phyloP scores from a whole-genome alignment of 2,113 vertebrate species.

The western clawed frog (Xenopus tropicalis) region UCB_Xtro_10.0 CM004444.2:143561001-143561500 shows the following conservation, averaged over 20 bases:
- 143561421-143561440: not conserved
- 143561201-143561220: constrained; percentile 41
- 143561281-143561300: not conserved
- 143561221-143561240: not conserved
- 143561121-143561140: constrained; percentile 71
- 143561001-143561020: constrained; percentile 48
- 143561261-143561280: not conserved
- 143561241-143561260: not conserved
- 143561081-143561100: constrained; percentile 40
- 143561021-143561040: constrained; percentile 32
- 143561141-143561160: constrained; percentile 43
- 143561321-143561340: too few species aligned
- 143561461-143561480: constrained; percentile 15
- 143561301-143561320: not conserved
- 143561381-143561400: not conserved
- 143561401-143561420: not conserved
- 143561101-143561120: constrained; percentile 61
- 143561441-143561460: not conserved
- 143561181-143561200: constrained; percentile 28
- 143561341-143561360: not conserved
- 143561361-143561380: not conserved
- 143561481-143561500: constrained; percentile 22
- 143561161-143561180: constrained; percentile 22
- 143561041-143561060: constrained; percentile 46
- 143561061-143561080: constrained; percentile 45